Conservation (phyloP, 2,113 vertebrate genomes). For the Halichoerus grypus region DNA sequence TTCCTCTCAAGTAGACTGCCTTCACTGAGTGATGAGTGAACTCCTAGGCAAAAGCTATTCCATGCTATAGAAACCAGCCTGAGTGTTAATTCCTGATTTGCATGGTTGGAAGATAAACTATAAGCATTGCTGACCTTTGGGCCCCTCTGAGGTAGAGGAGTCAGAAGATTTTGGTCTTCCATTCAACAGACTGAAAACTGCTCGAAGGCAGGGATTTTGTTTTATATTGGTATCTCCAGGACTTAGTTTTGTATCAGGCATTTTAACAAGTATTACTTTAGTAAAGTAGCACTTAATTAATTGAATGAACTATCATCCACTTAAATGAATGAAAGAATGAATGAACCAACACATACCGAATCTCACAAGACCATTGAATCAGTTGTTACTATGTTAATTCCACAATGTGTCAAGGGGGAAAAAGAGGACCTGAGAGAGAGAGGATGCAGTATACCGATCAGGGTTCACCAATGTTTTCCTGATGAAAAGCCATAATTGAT, state of each 20-base stretch:
- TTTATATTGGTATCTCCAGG: not conserved
- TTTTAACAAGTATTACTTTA: slow-evolving; percentile 11
- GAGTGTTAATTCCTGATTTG: not conserved
- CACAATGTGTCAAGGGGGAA: not conserved
- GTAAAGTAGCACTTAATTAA: slow-evolving; percentile 20
- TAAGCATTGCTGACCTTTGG: not conserved
- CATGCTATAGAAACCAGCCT: not conserved
- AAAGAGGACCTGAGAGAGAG: not conserved
- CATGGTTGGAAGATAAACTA: not conserved
- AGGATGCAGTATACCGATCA: not conserved
- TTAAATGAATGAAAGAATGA: not conserved
- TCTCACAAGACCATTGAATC: not conserved
- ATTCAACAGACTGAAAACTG: not conserved
- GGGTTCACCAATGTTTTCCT: not conserved
- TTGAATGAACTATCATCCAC: not conserved
- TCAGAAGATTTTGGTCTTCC: not conserved
- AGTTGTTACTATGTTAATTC: not conserved
- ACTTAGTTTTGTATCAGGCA: not conserved
- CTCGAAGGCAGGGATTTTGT: not conserved
- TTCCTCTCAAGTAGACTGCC: not conserved
- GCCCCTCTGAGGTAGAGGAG: not conserved
- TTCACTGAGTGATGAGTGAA: not conserved
- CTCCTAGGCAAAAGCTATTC: not conserved
- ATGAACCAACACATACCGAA: not conserved
- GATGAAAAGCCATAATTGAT: not conserved